A percentile compares a stretch with the other conserved stretches of the same genome.
phyloP scores from a whole-genome alignment of 2,888 invertebrate species.

The Oconnorella tubifera region DNA sequence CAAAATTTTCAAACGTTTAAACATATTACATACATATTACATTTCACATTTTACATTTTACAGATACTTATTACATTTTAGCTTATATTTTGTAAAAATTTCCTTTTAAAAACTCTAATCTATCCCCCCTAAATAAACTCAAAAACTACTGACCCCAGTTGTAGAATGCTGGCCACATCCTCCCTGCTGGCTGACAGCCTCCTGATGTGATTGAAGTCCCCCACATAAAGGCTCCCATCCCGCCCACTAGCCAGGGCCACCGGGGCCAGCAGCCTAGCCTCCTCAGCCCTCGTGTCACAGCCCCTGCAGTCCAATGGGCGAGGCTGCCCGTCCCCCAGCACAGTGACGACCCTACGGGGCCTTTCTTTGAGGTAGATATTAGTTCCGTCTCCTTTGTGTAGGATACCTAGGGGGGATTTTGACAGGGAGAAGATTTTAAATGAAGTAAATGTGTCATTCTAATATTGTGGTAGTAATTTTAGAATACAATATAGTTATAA shows the following conservation, averaged over 20 bases:
- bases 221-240: slow-evolving; percentile 94
- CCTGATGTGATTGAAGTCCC: slow-evolving; percentile 79
- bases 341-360: slow-evolving; percentile 81
- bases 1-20: no score
- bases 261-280: slow-evolving; percentile 75
- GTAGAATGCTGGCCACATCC: slow-evolving; percentile 64
- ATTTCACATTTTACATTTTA: no score
- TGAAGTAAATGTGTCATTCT: no score
- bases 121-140: no score
- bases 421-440: no score
- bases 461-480: no score
- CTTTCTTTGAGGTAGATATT: slow-evolving; percentile 85
- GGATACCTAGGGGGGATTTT: slow-evolving; percentile 74
- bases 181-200: slow-evolving; percentile 49
- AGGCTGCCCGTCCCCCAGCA: slow-evolving; percentile 65
- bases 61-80: no score
- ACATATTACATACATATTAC: no score
- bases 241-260: slow-evolving; percentile 90
- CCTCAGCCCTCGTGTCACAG: slow-evolving; percentile 67
- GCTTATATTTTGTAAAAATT: no score
- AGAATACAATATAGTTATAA: no score
- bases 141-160: slow-evolving; percentile 45
- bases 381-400: slow-evolving; percentile 96
- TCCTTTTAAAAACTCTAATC: no score
- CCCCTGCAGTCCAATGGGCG: slow-evolving; percentile 74